Evolutionary conservation across 2,113 vertebrate species (phyloP).

Genomic region (Pimephales promelas): DNA sequence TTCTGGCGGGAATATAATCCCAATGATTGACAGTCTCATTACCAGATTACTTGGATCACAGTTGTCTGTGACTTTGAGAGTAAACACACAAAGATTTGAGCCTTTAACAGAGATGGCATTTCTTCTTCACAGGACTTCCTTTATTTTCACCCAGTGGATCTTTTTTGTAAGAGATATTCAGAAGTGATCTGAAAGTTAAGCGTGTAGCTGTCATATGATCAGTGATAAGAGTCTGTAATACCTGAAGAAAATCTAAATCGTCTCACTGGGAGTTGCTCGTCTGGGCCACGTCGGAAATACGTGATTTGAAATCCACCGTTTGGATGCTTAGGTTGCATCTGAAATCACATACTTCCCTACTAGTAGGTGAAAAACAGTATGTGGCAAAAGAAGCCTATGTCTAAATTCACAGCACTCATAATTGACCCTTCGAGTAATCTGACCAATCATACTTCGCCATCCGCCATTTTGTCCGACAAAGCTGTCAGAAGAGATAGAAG

Average conservation of each 20-base stretch:
- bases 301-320: not conserved
- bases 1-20: constrained; percentile 24
- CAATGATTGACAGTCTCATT: constrained; percentile 43
- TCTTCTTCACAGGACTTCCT: not conserved
- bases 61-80: constrained; percentile 41
- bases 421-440: too few relatives aligned
- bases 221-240: not conserved
- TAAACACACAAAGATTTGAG: constrained; percentile 37
- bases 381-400: too few relatives aligned
- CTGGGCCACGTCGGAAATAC: not conserved
- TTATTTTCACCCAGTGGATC: constrained; percentile 23
- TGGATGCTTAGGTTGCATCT: not conserved
- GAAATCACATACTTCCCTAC: too few relatives aligned
- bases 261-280: not conserved
- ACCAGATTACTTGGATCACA: constrained; percentile 40
- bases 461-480: too few relatives aligned
- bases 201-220: not conserved
- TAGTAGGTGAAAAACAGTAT: too few relatives aligned
- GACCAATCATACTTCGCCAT: too few relatives aligned
- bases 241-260: not conserved
- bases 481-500: too few relatives aligned
- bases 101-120: constrained; percentile 4
- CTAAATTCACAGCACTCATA: too few relatives aligned
- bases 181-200: constrained; percentile 10
- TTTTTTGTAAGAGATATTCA: not conserved